These are phyloP conservation scores for Hypomesus transpacificus DNA, from an alignment of 2,113 vertebrate species.

Conservation along the genomic window DNA sequence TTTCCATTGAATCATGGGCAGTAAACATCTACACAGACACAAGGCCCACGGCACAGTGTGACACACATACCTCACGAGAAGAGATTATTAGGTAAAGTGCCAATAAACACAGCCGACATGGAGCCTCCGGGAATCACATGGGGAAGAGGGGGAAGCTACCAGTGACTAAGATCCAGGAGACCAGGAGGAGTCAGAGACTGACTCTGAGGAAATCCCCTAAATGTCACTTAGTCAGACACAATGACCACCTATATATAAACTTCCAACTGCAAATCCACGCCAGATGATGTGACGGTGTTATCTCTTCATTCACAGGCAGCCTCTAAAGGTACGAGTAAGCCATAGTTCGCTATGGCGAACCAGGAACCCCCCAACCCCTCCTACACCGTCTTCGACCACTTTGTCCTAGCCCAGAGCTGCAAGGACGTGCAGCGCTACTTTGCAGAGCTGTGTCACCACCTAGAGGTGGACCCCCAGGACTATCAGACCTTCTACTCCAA, in stretches of 20 bases:
- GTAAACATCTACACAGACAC: not conserved
- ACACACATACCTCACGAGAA: not conserved
- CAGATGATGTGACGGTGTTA: not conserved
- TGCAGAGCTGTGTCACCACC: slow-evolving; percentile 71
- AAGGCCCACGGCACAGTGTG: not conserved
- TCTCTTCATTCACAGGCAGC: not conserved
- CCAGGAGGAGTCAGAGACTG: not conserved
- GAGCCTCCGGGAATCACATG: slow-evolving; percentile 1
- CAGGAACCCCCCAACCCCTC: slow-evolving; percentile 66
- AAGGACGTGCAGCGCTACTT: slow-evolving; percentile 80
- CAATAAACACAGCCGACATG: slow-evolving; percentile 21
- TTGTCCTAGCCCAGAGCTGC: slow-evolving; percentile 77
- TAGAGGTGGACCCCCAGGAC: slow-evolving; percentile 72
- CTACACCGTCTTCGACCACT: slow-evolving; percentile 80
- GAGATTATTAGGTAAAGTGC: not conserved
- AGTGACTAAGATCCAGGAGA: slow-evolving; percentile 44
- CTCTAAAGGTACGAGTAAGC: slow-evolving; percentile 4
- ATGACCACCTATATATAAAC: not conserved
- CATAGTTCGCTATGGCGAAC: slow-evolving; percentile 50
- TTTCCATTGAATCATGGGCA: not conserved
- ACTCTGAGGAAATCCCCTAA: slow-evolving; percentile 2
- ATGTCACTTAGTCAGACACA: not conserved
- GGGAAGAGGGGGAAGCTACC: slow-evolving; percentile 30
- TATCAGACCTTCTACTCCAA: slow-evolving; percentile 75
- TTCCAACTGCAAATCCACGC: not conserved